Evolutionary conservation across 1,140 invertebrate genomes (phyloP).

Genomic region (Rhagoletis zephyria): DNA sequence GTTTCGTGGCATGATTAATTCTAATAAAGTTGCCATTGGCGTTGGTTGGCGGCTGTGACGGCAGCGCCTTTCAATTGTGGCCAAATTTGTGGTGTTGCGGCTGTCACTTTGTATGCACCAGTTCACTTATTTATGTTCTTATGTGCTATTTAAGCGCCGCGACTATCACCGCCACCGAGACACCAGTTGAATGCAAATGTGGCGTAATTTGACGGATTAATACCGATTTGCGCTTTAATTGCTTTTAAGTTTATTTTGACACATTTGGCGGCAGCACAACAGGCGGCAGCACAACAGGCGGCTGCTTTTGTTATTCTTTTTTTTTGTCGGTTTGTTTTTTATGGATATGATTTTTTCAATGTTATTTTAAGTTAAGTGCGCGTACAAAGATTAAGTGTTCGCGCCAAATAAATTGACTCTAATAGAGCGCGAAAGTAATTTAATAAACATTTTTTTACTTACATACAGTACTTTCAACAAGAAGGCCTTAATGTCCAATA

Average conservation of each 20-base stretch:
- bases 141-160: background rate
- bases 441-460: background rate
- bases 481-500: too few relatives aligned
- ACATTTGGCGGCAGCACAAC: background rate
- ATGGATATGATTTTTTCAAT: background rate
- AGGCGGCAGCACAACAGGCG: background rate
- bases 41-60: background rate
- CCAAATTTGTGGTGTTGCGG: slow-evolving; percentile 16
- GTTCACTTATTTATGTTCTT: background rate
- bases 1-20: slow-evolving; percentile 38
- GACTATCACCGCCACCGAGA: background rate
- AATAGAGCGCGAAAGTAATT: background rate
- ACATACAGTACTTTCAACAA: too few relatives aligned
- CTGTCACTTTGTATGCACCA: slow-evolving; percentile 23
- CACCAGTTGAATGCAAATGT: slow-evolving; percentile 37
- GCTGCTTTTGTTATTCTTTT: background rate
- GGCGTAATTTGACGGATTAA: slow-evolving; percentile 49
- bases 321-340: background rate
- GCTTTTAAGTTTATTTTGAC: slow-evolving; percentile 49
- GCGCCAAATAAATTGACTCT: slow-evolving; percentile 24
- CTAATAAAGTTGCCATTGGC: slow-evolving; percentile 1
- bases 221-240: slow-evolving; percentile 42
- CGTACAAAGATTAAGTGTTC: background rate
- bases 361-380: background rate
- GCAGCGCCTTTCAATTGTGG: background rate